Evolutionary conservation across 2,888 invertebrate species (phyloP), one percentile per base, ranked within the genome.

Genomic region (Acleris emargana): DNA sequence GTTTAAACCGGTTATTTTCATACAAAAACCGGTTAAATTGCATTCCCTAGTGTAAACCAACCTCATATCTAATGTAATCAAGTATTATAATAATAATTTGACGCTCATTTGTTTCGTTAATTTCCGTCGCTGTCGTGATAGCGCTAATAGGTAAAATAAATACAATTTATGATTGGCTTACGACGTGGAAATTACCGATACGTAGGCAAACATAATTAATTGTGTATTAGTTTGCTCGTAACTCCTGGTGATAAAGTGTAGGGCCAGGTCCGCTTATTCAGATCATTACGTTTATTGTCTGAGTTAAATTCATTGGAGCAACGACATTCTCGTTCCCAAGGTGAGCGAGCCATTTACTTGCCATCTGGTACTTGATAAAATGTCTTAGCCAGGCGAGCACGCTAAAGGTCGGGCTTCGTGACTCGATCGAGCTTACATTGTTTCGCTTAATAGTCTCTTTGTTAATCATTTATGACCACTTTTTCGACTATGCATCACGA

Each of bases 381-480:
- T 76, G 72, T 72, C 75, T 76, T 76, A 75, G 45, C 17, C 45
- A 43, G 38, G 16, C 18, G 38, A 72, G 69, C 72, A 61, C 67
- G 68, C 69, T 76, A 87, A 87, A 87, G 87, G 87, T 87, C 86
- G 82, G 55, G 72, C 76, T 79, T 73, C 85, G 86, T 87, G 86
- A 86, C 86, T 81, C 49, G 79, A 73, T 71, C 71, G 75, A 71
- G 69, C 63, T 71, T 71, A 73, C 71, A 78, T 78, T 81, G 79
- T 77, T 73, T 75, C 73, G 73, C 76, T 79, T 77, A 77, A 78
- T 75, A 70, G 47, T 51, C 47, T 66, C 51, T 66, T 61, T 61
- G 59, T 64, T 50, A 42, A 18, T 42, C 42, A 20, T 49, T 54
- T 59, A 55, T 45, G 58, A 62, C 50, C 55, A 55, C 69, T 72